phyloP scores from a whole-genome alignment of 2,113 vertebrate genomes.

The Peromyscus leucopus region DNA sequence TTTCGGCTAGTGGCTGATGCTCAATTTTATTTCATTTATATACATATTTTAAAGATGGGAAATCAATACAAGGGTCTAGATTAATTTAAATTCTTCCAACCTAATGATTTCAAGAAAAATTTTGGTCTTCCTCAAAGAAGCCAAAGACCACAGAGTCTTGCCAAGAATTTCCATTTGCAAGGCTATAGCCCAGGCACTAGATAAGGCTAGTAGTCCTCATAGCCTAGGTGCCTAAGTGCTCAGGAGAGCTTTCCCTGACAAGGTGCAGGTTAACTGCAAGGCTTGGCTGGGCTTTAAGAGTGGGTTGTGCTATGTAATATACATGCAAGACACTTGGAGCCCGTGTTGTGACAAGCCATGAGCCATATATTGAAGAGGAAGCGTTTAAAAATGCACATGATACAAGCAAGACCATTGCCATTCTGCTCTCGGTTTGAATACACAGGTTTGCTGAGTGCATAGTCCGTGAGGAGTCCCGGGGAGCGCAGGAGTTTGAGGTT shows the following conservation, averaged over 20 bases:
- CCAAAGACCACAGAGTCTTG: not conserved
- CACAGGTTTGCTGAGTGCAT: not conserved
- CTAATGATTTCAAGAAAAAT: not conserved
- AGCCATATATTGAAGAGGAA: not conserved
- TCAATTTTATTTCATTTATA: not conserved
- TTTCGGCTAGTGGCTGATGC: not conserved
- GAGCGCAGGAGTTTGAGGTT: not conserved
- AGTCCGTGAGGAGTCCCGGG: not conserved
- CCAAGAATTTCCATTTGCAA: not conserved
- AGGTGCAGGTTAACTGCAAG: not conserved
- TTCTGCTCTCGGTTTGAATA: not conserved
- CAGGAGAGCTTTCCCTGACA: not conserved
- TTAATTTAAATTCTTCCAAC: constrained; percentile 21
- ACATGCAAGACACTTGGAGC: not conserved
- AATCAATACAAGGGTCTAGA: not conserved
- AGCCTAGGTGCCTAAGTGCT: not conserved
- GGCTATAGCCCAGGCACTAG: not conserved
- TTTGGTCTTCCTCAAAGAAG: not conserved
- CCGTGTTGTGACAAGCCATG: not conserved
- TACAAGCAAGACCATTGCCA: not conserved
- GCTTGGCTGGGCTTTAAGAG: not conserved
- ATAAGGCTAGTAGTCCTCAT: not conserved
- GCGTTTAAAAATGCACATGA: not conserved
- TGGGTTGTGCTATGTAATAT: not conserved
- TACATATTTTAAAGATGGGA: not conserved